Evolutionary conservation across 2,797 vertebrate species (phyloP).

Genomic region (Pangasius djambal): DNA sequence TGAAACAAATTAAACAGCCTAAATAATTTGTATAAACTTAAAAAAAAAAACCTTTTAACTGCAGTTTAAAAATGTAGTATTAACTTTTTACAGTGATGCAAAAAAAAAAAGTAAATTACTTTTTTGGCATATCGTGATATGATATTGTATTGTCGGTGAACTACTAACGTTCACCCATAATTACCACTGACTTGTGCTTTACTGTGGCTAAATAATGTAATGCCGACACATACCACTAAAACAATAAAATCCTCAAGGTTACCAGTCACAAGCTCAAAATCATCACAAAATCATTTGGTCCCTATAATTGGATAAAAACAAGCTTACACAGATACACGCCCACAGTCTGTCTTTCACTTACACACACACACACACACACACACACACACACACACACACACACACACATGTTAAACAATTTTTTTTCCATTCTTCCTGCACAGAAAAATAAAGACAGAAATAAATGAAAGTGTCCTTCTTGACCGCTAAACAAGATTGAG

Average conservation of each 20-base stretch:
- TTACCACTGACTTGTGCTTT: background rate
- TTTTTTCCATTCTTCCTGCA: background rate
- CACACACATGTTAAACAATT: background rate
- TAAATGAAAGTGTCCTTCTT: constrained; percentile 31
- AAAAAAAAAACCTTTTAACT: background rate
- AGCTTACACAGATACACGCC: background rate
- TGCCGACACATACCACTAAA: background rate
- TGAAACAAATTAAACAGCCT: background rate
- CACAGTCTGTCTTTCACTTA: background rate
- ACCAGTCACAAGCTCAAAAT: background rate
- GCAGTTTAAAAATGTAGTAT: background rate
- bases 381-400: background rate
- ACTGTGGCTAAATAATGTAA: background rate
- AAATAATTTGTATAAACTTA: background rate
- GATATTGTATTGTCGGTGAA: background rate
- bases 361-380: background rate
- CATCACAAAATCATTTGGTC: background rate
- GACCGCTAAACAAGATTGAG: constrained; percentile 33
- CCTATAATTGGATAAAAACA: background rate
- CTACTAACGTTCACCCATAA: background rate
- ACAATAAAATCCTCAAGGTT: background rate
- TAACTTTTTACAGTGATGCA: background rate
- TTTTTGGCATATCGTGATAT: background rate
- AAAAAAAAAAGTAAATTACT: background rate
- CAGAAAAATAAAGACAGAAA: constrained; percentile 9